Evolutionary conservation across 2,888 invertebrate species (phyloP).

Genomic region (Synergus japonicus): DNA sequence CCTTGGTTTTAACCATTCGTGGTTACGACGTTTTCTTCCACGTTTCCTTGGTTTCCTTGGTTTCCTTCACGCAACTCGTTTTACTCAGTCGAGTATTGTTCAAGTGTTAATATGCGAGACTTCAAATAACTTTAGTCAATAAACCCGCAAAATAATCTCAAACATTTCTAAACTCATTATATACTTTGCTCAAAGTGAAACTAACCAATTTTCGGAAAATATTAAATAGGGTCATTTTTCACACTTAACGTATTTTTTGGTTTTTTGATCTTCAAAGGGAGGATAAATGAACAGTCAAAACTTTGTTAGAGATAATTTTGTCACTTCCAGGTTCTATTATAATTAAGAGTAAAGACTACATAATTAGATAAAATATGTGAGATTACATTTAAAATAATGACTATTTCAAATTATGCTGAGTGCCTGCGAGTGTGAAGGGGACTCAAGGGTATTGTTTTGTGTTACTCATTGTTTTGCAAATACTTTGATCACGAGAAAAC

Average conservation of each 20-base stretch:
- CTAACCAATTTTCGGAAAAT: not conserved
- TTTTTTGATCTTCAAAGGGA: not conserved
- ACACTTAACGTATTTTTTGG: not conserved
- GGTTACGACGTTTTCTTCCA: no score
- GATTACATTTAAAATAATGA: slow-evolving; percentile 18
- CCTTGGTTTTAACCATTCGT: no score
- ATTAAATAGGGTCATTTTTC: not conserved
- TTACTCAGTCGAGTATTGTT: no score
- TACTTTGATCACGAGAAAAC: slow-evolving; percentile 28
- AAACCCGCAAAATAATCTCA: no score
- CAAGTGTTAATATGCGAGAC: no score
- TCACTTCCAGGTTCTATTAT: not conserved
- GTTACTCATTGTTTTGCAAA: slow-evolving; percentile 16
- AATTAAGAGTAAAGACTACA: not conserved
- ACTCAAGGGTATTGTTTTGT: slow-evolving; percentile 6
- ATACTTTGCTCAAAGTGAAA: not conserved
- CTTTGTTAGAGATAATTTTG: not conserved
- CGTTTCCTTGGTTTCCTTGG: no score
- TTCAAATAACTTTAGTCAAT: no score
- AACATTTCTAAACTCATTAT: no score
- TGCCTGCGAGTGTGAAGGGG: slow-evolving; percentile 8
- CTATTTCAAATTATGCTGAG: slow-evolving; percentile 31
- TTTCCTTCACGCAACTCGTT: no score
- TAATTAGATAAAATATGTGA: slow-evolving; percentile 22
- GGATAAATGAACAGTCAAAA: not conserved